These are phyloP conservation scores for Caenorhabditis drosophilae DNA, from an alignment of 2,888 invertebrate genomes.

Conservation along the genomic window DNA sequence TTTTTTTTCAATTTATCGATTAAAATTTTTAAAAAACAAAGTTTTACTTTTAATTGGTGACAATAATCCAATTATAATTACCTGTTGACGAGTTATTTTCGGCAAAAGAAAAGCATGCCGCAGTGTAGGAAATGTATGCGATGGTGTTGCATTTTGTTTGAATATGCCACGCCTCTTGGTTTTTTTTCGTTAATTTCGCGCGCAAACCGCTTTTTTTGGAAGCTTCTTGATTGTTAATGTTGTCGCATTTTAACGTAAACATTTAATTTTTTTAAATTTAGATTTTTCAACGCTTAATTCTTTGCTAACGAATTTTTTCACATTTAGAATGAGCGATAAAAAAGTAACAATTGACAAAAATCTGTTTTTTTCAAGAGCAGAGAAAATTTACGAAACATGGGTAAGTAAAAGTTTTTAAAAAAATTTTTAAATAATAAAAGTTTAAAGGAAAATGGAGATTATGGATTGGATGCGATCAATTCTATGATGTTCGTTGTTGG, in stretches of 20 bases:
- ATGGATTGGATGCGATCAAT: slow-evolving; percentile 78
- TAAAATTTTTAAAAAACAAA: too few relatives aligned
- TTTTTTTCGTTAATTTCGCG: slow-evolving; percentile 5
- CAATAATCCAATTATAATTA: too few relatives aligned
- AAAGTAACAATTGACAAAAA: slow-evolving; percentile 35
- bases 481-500: slow-evolving; percentile 90
- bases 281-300: not conserved
- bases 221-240: too few relatives aligned
- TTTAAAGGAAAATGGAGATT: slow-evolving; percentile 65
- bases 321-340: slow-evolving; percentile 4
- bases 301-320: not conserved
- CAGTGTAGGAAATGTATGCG: not conserved
- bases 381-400: slow-evolving; percentile 57
- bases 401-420: slow-evolving; percentile 34
- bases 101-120: not conserved
- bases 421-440: slow-evolving; percentile 1
- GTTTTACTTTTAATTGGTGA: not conserved
- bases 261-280: not conserved
- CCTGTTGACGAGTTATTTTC: too few relatives aligned
- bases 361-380: slow-evolving; percentile 41
- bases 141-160: not conserved
- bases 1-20: not conserved
- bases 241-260: too few relatives aligned
- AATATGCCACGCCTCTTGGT: not conserved
- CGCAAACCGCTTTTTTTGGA: not conserved